These are phyloP conservation scores for Apodemus agrarius DNA, from an alignment of 2,797 vertebrate genomes.

Conservation along the genomic window DNA sequence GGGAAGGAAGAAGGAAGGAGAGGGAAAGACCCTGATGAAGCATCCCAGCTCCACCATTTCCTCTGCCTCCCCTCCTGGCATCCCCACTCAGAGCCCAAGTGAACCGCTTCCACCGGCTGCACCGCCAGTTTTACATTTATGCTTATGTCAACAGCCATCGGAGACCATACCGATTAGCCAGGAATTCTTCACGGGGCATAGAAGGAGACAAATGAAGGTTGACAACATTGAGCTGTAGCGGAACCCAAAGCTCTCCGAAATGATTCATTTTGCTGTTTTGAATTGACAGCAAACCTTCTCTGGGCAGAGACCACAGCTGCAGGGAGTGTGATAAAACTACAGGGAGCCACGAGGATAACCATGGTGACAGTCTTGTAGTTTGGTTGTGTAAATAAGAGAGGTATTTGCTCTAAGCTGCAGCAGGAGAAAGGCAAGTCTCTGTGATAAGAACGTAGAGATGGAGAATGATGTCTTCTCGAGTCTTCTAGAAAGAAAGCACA, in stretches of 20 bases:
- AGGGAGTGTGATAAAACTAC: neutral
- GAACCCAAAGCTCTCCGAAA: fast-evolving
- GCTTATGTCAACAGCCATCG: no score
- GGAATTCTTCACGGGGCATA: fast-evolving
- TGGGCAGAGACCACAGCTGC: neutral
- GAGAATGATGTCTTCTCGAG: neutral
- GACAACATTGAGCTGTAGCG: fast-evolving
- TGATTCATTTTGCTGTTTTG: neutral
- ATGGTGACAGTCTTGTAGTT: neutral
- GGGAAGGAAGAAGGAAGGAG: neutral
- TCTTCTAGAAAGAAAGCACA: neutral
- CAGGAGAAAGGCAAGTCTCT: neutral
- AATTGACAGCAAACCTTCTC: neutral
- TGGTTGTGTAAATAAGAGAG: neutral
- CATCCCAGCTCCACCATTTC: no score
- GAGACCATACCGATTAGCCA: fast-evolving
- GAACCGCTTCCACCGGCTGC: no score
- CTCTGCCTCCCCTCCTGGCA: neutral
- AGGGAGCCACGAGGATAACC: neutral
- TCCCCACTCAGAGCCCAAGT: neutral
- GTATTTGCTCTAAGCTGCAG: neutral
- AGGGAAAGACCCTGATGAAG: fast-evolving
- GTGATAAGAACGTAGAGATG: fast-evolving
- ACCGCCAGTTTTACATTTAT: neutral
- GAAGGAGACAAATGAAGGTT: fast-evolving